These are phyloP conservation scores for Auanema sp. DNA, from an alignment of 2,888 invertebrate species.

Conservation along the genomic window DNA sequence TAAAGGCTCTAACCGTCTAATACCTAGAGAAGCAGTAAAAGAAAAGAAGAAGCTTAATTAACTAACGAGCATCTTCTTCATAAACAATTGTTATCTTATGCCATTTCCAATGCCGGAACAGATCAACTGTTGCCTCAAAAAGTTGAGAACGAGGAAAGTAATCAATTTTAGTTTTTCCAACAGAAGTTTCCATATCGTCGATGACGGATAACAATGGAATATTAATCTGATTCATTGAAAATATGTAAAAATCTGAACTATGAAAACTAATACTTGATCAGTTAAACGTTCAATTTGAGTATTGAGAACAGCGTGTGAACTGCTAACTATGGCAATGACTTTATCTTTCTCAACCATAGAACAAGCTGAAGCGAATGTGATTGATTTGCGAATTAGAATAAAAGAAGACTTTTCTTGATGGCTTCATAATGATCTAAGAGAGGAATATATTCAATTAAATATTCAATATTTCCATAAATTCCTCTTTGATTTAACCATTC, in stretches of 20 bases:
- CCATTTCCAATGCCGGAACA: conserved; percentile 62
- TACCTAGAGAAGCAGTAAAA: conserved; percentile 43
- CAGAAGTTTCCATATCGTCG: conserved; percentile 43
- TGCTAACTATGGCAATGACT: conserved; percentile 54
- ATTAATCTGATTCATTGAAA: conserved; percentile 44
- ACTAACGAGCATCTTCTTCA: conserved; percentile 50
- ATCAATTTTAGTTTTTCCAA: conserved; percentile 36
- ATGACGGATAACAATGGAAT: conserved; percentile 54
- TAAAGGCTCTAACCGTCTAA: conserved; percentile 52
- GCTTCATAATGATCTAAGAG: conserved; percentile 58
- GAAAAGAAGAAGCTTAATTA: conserved; percentile 2
- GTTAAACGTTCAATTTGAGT: conserved; percentile 53
- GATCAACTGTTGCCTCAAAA: conserved; percentile 54
- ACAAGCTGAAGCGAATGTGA: conserved; percentile 52
- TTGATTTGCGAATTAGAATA: background rate
- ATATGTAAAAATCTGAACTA: background rate
- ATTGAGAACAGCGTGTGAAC: conserved; percentile 52
- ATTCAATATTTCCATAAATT: conserved; percentile 43
- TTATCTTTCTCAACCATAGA: conserved; percentile 53
- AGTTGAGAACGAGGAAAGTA: conserved; percentile 59
- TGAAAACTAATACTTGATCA: conserved; percentile 36
- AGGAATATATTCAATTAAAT: conserved; percentile 49
- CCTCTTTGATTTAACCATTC: conserved; percentile 55
- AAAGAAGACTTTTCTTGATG: conserved; percentile 39
- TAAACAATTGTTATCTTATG: conserved; percentile 58